phyloP scores from a whole-genome alignment of 2,797 vertebrate genomes.

The Natrix natrix region DNA sequence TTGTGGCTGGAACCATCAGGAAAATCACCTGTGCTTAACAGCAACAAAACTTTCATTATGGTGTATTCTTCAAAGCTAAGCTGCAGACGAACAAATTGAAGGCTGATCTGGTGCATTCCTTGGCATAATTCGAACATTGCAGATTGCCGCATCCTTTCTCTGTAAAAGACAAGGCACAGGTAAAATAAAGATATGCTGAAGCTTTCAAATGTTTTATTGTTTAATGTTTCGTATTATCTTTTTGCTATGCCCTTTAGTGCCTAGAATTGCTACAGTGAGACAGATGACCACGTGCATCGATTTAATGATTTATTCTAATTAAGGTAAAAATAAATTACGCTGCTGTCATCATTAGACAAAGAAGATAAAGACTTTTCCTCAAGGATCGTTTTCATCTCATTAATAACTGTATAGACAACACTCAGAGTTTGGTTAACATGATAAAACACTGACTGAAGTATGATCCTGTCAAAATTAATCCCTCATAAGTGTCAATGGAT shows the following conservation, averaged over 20 bases:
- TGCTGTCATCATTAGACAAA: neutral
- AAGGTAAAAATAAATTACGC: neutral
- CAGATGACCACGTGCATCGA: neutral
- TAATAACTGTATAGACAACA: neutral
- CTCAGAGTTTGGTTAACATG: neutral
- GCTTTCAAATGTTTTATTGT: neutral
- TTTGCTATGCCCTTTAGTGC: neutral
- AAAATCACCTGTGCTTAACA: conserved; percentile 92
- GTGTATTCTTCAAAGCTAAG: conserved; percentile 96
- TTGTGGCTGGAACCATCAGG: neutral
- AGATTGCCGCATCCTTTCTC: conserved; percentile 96
- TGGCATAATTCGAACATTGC: conserved; percentile 98
- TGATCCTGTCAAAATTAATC: neutral
- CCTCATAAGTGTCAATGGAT: neutral
- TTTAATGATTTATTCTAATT: neutral
- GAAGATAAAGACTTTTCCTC: neutral
- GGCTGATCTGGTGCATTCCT: conserved; percentile 97
- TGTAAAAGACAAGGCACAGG: conserved; percentile 52
- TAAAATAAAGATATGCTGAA: neutral
- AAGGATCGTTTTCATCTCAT: neutral
- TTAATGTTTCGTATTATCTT: neutral
- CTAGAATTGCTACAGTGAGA: neutral
- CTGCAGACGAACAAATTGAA: conserved; percentile 95
- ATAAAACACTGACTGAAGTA: neutral
- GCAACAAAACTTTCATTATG: conserved; percentile 96